Base-by-base conservation (phyloP, 2,113 vertebrate genomes). In the Poeciliopsis occidentalis region DNA sequence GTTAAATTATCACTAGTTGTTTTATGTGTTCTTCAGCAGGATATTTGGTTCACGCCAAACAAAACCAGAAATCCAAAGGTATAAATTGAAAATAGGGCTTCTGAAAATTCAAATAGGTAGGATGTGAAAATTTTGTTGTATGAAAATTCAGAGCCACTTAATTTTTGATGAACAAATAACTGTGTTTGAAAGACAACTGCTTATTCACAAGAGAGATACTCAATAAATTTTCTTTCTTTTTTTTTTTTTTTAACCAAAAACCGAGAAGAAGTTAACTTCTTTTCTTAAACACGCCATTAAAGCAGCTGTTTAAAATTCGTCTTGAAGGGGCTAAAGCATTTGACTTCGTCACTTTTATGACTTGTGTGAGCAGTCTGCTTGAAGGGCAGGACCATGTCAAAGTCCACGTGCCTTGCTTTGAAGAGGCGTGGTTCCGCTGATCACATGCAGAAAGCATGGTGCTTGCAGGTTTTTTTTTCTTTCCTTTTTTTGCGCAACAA, bases 341-440 rank as follows among this genome's bases (percentile, higher is more conserved):
- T n/a, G 29, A 2, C 69, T 19, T 0, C 17, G 61, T 26, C 12
- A 7, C 12, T 22, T 26, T 10, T 22, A 3, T n/a, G 44, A 12
- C 66, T 64, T 13, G 27, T 34, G 8, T 32, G 17, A 61, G 34
- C 51, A 63, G 70, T 69, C 6, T 65, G 8, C 73, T 32, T 41
- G 60, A 80, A 81, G 76, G 71, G 73, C 73, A 79, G 71, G 41
- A 71, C 87, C 91, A 91, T 91, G 93, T 92, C 90, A 94, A 92
- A 92, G 92, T 94, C 92, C 94, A 95, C 93, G 93, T 95, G 94
- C 88, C 54, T 41, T 8, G 64, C 78, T 87, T 54, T 26, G 47
- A 73, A 85, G 87, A 71, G 94, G 93, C 90, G 92, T 80, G 83
- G 84, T 54, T 88, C 54, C 70, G 37, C 72, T 65, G 87, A 85